Evolutionary conservation across 2,797 vertebrate species (phyloP), one percentile per base, ranked within the genome.

Genomic region (Melanotaenia pygmaea): DNA sequence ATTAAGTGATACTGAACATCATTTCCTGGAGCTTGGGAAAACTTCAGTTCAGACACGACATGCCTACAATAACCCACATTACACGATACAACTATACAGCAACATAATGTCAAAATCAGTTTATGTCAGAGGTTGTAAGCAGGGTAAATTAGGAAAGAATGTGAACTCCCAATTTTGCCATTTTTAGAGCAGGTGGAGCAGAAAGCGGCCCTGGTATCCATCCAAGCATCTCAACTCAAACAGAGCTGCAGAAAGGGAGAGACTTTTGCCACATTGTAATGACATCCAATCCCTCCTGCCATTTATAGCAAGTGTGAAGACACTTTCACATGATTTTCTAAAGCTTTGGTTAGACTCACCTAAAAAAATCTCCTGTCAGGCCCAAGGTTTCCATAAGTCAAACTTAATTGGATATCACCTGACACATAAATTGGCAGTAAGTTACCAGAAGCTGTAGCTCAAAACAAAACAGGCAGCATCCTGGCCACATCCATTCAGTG

Each of bases 371-470:
- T 63, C 57, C 59, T 37, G 28, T 56, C 74, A 53, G 32, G 30
- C 67, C 45, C 28, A 4, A 22, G 6, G 40, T 84, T 73, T 72
- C 73, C 82, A 87, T 88, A 85, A 88, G 62, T 91, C 88, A 85
- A 69, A 37, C 74, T 85, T 90, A 90, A 92, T 91, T 82, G 61
- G 76, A 75, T 77, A 74, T 87, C 88, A 88, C 83, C 85, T 81
- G 89, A 91, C 90, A 90, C 76, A 68, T 86, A 82, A 90, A 90
- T 90, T 90, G 82, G 80, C 76, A 1, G 64, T 76, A 72, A 83
- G 81, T 82, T 73, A 88, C 76, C 71, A 80, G 76, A 78, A 78
- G 51, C 37, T 43, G 65, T 40, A 32, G 9, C 50, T 76, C 57
- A 53, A 86, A 88, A 77, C 73, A 78, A 90, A 88, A 87, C 75